These are phyloP conservation scores for Theristus sp. DNA, from an alignment of 2,888 invertebrate species.

Conservation along the genomic window DNA sequence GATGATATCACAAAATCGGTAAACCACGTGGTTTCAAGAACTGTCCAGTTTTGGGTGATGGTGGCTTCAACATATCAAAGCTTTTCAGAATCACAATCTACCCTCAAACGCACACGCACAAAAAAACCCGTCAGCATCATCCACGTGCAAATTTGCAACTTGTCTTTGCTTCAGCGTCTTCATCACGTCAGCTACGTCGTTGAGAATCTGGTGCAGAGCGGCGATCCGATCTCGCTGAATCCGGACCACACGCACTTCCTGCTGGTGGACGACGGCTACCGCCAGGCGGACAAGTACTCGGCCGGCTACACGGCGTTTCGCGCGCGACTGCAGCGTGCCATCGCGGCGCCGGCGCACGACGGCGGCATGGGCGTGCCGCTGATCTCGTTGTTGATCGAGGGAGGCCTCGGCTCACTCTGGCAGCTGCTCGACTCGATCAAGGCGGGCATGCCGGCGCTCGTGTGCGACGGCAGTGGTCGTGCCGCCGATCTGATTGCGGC, in stretches of 20 bases:
- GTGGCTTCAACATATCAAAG: too few relatives aligned
- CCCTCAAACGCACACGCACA: too few relatives aligned
- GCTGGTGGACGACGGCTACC: constrained; percentile 30
- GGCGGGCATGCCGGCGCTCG: constrained; percentile 30
- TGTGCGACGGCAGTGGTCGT: constrained; percentile 33
- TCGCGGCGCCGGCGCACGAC: constrained; percentile 12
- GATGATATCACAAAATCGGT: too few relatives aligned
- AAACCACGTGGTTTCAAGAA: too few relatives aligned
- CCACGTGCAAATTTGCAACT: too few relatives aligned
- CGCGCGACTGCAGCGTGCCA: neutral
- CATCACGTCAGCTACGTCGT: neutral
- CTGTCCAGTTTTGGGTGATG: too few relatives aligned
- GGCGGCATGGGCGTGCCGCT: constrained; percentile 32
- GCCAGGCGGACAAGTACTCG: constrained; percentile 11
- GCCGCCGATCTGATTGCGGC: constrained; percentile 31
- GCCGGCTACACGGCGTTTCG: neutral
- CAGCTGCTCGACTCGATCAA: constrained; percentile 28
- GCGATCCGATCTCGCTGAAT: constrained; percentile 28
- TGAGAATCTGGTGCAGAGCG: neutral
- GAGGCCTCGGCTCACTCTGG: constrained; percentile 30
- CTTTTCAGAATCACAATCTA: too few relatives aligned
- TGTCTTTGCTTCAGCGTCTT: neutral
- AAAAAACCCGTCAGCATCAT: too few relatives aligned
- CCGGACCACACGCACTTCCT: constrained; percentile 35
- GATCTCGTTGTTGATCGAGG: constrained; percentile 32